Evolutionary conservation across 2,888 invertebrate species (phyloP).

Genomic region (Hypomecis atomaria): DNA sequence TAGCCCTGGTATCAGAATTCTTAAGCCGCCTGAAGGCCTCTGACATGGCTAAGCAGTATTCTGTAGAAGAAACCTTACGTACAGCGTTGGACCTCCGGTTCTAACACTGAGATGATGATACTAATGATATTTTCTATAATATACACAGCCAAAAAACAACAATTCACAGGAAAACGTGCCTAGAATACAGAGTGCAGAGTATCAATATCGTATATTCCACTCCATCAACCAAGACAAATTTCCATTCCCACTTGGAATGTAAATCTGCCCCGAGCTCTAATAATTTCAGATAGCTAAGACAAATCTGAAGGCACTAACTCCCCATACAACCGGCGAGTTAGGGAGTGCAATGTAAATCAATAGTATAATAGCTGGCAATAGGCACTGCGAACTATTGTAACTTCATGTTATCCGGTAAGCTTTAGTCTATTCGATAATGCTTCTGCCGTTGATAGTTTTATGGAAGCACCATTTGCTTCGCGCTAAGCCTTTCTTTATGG

Average conservation of each 20-base stretch:
- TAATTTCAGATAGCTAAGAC: slow-evolving; percentile 27
- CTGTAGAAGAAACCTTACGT: no score
- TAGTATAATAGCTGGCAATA: slow-evolving; percentile 17
- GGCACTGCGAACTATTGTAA: slow-evolving; percentile 24
- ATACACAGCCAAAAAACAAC: no score
- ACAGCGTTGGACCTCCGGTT: no score
- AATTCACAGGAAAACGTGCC: not conserved
- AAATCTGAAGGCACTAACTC: slow-evolving; percentile 26
- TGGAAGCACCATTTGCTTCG: no score
- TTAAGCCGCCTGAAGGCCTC: no score
- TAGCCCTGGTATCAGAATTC: no score
- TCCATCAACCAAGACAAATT: slow-evolving; percentile 16
- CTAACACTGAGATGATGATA: no score
- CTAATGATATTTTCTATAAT: no score
- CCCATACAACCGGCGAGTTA: slow-evolving; percentile 9
- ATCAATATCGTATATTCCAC: slow-evolving; percentile 13
- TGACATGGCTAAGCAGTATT: no score
- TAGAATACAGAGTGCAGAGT: not conserved
- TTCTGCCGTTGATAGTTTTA: not conserved
- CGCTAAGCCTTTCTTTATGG: no score
- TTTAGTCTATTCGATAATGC: slow-evolving; percentile 19
- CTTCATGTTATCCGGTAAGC: slow-evolving; percentile 10
- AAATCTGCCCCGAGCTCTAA: slow-evolving; percentile 25
- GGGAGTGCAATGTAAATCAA: slow-evolving; percentile 27
- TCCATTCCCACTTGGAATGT: slow-evolving; percentile 17